These are phyloP conservation scores for Remorina albescens DNA, from an alignment of 2,797 vertebrate species.

Conservation along the genomic window DNA sequence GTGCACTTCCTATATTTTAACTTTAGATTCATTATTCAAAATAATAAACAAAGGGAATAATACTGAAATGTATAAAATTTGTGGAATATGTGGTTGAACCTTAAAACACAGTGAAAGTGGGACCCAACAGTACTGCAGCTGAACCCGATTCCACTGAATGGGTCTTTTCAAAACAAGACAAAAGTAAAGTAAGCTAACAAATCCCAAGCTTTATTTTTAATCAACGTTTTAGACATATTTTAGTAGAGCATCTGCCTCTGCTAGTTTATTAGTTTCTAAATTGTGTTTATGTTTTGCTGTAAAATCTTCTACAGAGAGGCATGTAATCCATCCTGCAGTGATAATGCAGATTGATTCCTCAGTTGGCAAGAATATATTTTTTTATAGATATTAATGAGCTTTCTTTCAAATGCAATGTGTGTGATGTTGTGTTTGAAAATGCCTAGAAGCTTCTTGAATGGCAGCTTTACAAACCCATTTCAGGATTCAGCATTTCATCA, in stretches of 20 bases:
- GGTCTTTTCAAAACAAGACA: neutral
- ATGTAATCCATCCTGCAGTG: neutral
- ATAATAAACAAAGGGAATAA: neutral
- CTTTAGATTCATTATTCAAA: neutral
- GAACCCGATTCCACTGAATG: neutral
- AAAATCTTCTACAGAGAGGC: neutral
- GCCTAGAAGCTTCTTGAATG: slow-evolving; percentile 19
- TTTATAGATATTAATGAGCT: neutral
- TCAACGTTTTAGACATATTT: neutral
- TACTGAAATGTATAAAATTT: no score
- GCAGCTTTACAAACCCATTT: slow-evolving; percentile 24
- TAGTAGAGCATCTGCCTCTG: neutral
- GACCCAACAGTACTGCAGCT: neutral
- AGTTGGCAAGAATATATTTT: neutral
- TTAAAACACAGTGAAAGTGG: neutral
- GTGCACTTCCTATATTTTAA: neutral
- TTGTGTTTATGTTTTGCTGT: neutral
- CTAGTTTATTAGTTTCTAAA: neutral
- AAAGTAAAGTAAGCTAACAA: no score
- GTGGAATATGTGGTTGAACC: no score
- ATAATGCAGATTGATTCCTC: neutral
- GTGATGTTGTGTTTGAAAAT: neutral
- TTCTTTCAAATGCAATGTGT: neutral
- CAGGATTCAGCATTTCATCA: slow-evolving; percentile 32
- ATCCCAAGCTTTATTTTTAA: neutral